Percentiles rank a stretch among this genome's conserved stretches.
These are phyloP conservation scores for Tringa solitaria DNA, from an alignment of 2,113 vertebrate species.

Conservation along the genomic window DNA sequence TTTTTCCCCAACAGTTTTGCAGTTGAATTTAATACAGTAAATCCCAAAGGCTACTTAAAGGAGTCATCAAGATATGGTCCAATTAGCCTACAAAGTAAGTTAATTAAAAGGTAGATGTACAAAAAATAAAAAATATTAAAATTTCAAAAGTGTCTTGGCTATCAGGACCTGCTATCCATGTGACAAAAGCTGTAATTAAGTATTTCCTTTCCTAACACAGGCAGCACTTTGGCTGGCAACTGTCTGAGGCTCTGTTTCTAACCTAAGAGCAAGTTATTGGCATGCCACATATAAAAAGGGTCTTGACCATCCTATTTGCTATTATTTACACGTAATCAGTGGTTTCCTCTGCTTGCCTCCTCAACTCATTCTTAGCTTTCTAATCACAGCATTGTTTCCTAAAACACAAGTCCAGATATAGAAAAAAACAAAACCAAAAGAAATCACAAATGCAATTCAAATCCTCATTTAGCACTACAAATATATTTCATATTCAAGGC, in stretches of 20 bases:
- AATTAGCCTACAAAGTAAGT: not conserved
- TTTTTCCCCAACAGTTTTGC: not conserved
- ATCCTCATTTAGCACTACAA: not conserved
- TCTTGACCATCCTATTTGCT: not conserved
- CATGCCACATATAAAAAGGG: not conserved
- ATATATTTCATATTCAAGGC: not conserved
- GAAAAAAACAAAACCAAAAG: not conserved
- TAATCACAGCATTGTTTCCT: constrained; percentile 24
- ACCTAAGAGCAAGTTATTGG: not conserved
- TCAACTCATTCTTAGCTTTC: constrained; percentile 12
- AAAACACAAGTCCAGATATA: not conserved
- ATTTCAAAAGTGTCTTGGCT: not conserved
- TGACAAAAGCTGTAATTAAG: not conserved
- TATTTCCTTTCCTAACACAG: not conserved
- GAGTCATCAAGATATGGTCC: not conserved
- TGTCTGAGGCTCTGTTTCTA: not conserved
- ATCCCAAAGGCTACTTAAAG: not conserved
- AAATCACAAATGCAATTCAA: not conserved
- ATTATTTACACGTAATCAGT: not conserved
- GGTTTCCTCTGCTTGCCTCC: not conserved
- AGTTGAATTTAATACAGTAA: not conserved
- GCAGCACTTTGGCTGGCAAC: not conserved
- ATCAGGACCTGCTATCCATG: not conserved
- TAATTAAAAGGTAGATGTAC: not conserved
- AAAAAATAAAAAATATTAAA: not conserved